Evolutionary conservation across 2,113 vertebrate species (phyloP), one percentile per base, ranked within the genome.

Genomic region (Hucho hucho): DNA sequence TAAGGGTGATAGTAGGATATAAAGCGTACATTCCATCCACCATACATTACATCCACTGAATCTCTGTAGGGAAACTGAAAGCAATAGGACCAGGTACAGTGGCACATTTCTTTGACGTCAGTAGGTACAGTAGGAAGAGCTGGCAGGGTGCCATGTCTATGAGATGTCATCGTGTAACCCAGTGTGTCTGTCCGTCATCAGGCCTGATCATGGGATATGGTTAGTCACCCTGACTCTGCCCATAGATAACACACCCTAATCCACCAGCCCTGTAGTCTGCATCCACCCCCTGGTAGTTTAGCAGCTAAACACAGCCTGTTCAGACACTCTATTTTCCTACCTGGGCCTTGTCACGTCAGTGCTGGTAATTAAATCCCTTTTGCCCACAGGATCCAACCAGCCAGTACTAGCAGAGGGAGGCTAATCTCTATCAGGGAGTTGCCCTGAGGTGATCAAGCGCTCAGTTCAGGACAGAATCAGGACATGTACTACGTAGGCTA

Each of bases 191-290:
- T 75, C 68, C 69, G 37, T 79, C 79, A 37, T 76, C 75, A 43
- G 74, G 66, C 75, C 77, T 82, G 37, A 11, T 43, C 9, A 43
- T 43, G 49, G 24, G 64, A 69, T 20, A 12, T 63, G 69, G 26
- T 87, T 63, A 46, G 26, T 87, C 70, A 74, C 43, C 25, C 26
- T 84, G 79, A 68, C 74, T 6, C 4, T 64, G 37, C 69, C 68
- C 74, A 22, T 81, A 83, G 86, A 91, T 91, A 89, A 86, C 74
- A 78, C 75, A 7, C 69, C 81, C 20, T 92, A 92, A 91, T 90
- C 88, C 82, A 74, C 68, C 58, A 69, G 11, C 75, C 65, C 84
- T 77, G 58, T 75, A 61, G 68, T 75, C 28, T 43, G 65, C 77
- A 75, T 81, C 32, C 74, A 80, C 70, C 65, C 22, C 73, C 81